These are phyloP conservation scores for Lithophane semibrunnea DNA, from an alignment of 2,888 invertebrate genomes.

Conservation along the genomic window DNA sequence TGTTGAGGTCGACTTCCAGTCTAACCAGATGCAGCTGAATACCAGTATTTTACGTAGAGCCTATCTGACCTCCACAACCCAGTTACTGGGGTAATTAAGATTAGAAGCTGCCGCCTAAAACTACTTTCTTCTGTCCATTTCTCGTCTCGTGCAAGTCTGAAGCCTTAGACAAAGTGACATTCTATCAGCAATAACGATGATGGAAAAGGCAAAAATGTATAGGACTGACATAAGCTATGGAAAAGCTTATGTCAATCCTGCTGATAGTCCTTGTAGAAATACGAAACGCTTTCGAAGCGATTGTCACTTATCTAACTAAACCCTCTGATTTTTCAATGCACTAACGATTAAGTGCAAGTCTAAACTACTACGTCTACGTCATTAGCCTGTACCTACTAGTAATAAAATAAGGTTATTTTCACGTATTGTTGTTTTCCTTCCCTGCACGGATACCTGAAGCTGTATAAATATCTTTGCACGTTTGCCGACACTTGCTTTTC, in stretches of 20 bases:
- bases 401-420: background rate
- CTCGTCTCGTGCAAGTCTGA: background rate
- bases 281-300: too few relatives aligned
- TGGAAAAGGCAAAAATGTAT: too few relatives aligned
- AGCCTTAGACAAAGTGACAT: too few relatives aligned
- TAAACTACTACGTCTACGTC: background rate
- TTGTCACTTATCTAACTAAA: too few relatives aligned
- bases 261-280: too few relatives aligned
- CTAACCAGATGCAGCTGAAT: background rate
- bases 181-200: too few relatives aligned
- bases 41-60: background rate
- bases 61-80: background rate
- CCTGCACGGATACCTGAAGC: background rate
- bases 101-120: background rate
- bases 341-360: background rate
- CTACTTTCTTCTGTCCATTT: background rate
- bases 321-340: too few relatives aligned
- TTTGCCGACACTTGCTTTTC: background rate
- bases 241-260: too few relatives aligned
- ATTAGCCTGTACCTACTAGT: background rate
- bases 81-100: background rate
- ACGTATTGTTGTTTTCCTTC: conserved; percentile 1
- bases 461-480: conserved; percentile 15
- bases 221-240: too few relatives aligned
- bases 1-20: background rate